These are phyloP conservation scores for Belonocnema kinseyi DNA, from an alignment of 1,140 invertebrate genomes.

Conservation along the genomic window DNA sequence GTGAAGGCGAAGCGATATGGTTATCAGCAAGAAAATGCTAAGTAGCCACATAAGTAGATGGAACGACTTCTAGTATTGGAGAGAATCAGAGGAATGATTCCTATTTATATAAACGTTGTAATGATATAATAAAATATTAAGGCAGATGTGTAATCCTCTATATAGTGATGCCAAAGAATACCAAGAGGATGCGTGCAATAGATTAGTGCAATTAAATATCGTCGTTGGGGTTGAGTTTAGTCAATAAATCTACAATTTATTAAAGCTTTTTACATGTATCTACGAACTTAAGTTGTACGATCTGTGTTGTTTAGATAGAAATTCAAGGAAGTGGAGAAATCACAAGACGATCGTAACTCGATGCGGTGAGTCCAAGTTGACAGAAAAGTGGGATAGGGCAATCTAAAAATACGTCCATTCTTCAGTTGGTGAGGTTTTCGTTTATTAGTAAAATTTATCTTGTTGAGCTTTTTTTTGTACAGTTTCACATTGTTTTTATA, in stretches of 20 bases:
- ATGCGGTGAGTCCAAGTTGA: not conserved
- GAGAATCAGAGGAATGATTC: constrained; percentile 33
- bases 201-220: constrained; percentile 29
- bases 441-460: not conserved
- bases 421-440: not conserved
- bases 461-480: constrained; percentile 9
- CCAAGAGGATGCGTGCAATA: constrained; percentile 34
- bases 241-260: constrained; percentile 19
- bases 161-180: constrained; percentile 28
- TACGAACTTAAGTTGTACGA: not conserved
- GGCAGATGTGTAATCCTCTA: constrained; percentile 22
- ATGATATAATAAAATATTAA: constrained; percentile 2
- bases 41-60: constrained; percentile 34
- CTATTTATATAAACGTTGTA: constrained; percentile 4
- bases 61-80: constrained; percentile 15
- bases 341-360: not conserved
- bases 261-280: constrained; percentile 17
- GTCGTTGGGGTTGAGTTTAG: constrained; percentile 7
- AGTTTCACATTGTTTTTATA: too few relatives aligned
- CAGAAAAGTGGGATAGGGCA: constrained; percentile 20
- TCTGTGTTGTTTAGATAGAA: constrained; percentile 26
- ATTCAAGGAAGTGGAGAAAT: constrained; percentile 3
- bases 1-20: too few relatives aligned
- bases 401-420: constrained; percentile 4
- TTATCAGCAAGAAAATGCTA: constrained; percentile 44